Conservation (phyloP, 2,888 invertebrate species). For the Cephus runcator region DNA sequence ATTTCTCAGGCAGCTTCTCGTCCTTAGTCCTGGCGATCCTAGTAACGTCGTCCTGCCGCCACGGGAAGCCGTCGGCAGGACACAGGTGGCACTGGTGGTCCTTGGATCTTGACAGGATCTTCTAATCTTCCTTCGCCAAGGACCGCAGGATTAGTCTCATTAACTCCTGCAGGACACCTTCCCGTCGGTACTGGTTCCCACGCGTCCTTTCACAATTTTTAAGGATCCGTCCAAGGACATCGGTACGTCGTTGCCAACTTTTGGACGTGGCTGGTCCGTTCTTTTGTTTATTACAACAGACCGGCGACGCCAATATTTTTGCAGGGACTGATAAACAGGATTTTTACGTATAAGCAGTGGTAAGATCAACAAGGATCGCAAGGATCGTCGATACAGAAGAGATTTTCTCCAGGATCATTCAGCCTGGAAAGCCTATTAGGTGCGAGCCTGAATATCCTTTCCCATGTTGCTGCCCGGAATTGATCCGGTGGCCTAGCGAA, state of each 20-base stretch:
- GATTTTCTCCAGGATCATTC: constrained; percentile 41
- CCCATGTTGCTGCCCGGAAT: not conserved
- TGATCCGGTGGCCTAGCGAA: constrained; percentile 44
- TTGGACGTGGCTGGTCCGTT: not conserved
- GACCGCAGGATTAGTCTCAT: constrained; percentile 59
- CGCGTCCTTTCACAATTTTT: not conserved
- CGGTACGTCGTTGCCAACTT: not conserved
- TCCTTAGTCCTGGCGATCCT: not conserved
- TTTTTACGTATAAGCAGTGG: not conserved
- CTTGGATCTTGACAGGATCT: constrained; percentile 36
- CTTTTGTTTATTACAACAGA: not conserved
- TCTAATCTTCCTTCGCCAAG: constrained; percentile 49
- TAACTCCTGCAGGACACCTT: constrained; percentile 49
- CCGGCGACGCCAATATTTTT: not conserved
- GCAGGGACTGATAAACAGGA: not conserved
- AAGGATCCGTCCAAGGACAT: not conserved
- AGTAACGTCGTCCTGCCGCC: constrained; percentile 28
- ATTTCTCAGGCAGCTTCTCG: constrained; percentile 20
- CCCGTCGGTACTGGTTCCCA: constrained; percentile 9
- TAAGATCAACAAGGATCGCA: constrained; percentile 5
- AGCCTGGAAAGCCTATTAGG: constrained; percentile 51
- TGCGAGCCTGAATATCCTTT: constrained; percentile 17
- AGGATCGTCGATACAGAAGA: constrained; percentile 15
- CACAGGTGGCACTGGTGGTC: constrained; percentile 46
- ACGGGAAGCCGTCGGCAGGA: constrained; percentile 40